These are phyloP conservation scores for Drosophila ercepeae DNA, from an alignment of 1,140 invertebrate genomes.

Conservation along the genomic window DNA sequence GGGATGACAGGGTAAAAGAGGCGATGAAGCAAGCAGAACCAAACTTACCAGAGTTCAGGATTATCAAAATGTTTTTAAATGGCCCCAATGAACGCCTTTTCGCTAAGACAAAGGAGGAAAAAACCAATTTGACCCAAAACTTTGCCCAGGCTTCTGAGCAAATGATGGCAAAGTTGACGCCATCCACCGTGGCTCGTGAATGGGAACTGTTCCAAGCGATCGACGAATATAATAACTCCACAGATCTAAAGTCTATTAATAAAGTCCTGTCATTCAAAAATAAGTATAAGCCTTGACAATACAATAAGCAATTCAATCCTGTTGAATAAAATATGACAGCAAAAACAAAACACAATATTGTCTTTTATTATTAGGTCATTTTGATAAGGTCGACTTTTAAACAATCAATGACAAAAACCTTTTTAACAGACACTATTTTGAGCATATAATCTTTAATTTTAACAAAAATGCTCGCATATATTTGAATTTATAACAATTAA, in stretches of 20 bases:
- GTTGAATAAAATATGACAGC: background rate
- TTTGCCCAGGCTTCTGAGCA: constrained; percentile 4
- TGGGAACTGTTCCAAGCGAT: constrained; percentile 8
- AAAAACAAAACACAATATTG: background rate
- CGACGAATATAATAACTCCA: background rate
- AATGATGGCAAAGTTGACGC: constrained; percentile 12
- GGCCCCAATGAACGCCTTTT: no score
- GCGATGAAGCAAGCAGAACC: background rate
- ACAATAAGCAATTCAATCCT: background rate
- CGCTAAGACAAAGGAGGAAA: no score
- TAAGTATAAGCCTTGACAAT: constrained; percentile 10
- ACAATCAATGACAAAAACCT: no score
- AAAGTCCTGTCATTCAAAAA: constrained; percentile 2
- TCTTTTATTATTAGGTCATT: background rate
- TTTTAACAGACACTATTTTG: no score
- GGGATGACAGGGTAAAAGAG: no score
- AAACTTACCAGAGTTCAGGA: background rate
- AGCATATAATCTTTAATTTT: no score
- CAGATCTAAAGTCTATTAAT: background rate
- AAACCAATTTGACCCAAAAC: background rate
- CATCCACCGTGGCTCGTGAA: constrained; percentile 1
- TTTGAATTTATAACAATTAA: background rate
- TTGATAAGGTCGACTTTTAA: background rate
- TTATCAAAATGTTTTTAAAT: background rate
- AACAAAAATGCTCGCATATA: no score